phyloP scores from a whole-genome alignment of 1,140 invertebrate genomes.

The Drosophila repletoides region DNA sequence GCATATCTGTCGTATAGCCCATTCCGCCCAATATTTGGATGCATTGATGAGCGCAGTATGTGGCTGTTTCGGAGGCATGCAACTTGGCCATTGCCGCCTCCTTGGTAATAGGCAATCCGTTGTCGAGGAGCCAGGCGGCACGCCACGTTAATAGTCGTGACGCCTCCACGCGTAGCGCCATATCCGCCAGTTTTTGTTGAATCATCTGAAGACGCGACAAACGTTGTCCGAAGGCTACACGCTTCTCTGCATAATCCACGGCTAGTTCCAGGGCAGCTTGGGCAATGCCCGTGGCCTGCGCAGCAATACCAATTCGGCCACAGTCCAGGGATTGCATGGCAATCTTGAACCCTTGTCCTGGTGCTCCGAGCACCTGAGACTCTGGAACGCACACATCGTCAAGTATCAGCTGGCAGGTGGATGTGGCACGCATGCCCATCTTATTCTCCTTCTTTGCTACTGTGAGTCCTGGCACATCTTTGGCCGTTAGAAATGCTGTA shows the following conservation, averaged over 20 bases:
- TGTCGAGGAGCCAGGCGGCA: conserved; percentile 94
- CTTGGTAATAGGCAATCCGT: conserved; percentile 92
- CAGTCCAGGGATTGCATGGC: conserved; percentile 95
- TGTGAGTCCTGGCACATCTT: conserved; percentile 87
- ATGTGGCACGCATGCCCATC: conserved; percentile 94
- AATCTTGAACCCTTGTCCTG: conserved; percentile 95
- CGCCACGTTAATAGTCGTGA: conserved; percentile 94
- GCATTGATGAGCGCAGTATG: conserved; percentile 93
- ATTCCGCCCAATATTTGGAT: conserved; percentile 88
- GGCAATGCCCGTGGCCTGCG: conserved; percentile 95
- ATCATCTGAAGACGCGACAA: conserved; percentile 94
- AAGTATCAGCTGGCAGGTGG: conserved; percentile 95
- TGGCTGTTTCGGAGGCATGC: conserved; percentile 95
- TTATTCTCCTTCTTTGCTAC: conserved; percentile 98
- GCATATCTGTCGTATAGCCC: conserved; percentile 98
- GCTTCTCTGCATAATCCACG: conserved; percentile 95
- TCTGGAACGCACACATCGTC: conserved; percentile 93
- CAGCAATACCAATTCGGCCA: conserved; percentile 94
- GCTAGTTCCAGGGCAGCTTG: conserved; percentile 96
- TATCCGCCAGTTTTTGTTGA: conserved; percentile 96
- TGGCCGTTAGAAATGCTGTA: conserved; percentile 94
- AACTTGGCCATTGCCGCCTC: conserved; percentile 98
- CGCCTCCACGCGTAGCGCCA: conserved; percentile 91
- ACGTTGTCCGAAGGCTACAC: conserved; percentile 93
- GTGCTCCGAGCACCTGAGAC: conserved; percentile 90